A percentile compares a stretch with the other conserved stretches of the same genome.
phyloP scores from a whole-genome alignment of 2,797 vertebrate species.

The Mus caroli region DNA sequence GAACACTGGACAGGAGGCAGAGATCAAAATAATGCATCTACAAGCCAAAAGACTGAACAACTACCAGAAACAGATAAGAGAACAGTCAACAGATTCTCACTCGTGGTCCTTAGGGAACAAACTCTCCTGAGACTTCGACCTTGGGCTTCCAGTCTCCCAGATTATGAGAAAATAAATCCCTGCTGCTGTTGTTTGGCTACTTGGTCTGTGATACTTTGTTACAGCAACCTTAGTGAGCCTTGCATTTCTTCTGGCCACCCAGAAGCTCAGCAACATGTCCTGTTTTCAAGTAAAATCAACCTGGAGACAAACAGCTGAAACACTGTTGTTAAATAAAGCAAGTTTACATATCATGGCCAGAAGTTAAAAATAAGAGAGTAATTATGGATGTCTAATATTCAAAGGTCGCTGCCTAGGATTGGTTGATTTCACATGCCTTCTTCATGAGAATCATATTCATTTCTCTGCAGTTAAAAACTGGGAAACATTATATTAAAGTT shows the following conservation, averaged over 20 bases:
- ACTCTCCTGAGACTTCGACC: neutral
- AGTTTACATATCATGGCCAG: slow-evolving; percentile 68
- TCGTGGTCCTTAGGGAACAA: neutral
- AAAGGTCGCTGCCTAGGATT: slow-evolving; percentile 58
- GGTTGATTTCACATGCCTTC: slow-evolving; percentile 64
- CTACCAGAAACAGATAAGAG: neutral
- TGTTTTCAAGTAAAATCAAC: slow-evolving; percentile 83
- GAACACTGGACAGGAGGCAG: neutral
- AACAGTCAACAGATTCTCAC: neutral
- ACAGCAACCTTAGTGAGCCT: neutral
- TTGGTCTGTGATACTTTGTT: neutral
- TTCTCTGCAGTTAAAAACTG: slow-evolving; percentile 65
- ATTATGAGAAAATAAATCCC: neutral
- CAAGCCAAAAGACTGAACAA: neutral
- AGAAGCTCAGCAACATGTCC: slow-evolving; percentile 53
- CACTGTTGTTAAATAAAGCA: slow-evolving; percentile 76
- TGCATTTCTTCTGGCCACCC: slow-evolving; percentile 24
- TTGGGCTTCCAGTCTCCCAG: neutral
- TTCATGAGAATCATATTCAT: slow-evolving; percentile 80
- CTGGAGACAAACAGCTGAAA: slow-evolving; percentile 80
- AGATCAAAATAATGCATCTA: neutral
- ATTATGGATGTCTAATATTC: slow-evolving; percentile 56
- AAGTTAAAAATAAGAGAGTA: slow-evolving; percentile 82
- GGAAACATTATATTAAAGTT: neutral
- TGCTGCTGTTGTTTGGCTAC: neutral